Percentiles rank a stretch among this genome's conserved stretches.
Evolutionary conservation across 2,797 vertebrate species (phyloP).

Genomic region (Anisognathus igniventris): DNA sequence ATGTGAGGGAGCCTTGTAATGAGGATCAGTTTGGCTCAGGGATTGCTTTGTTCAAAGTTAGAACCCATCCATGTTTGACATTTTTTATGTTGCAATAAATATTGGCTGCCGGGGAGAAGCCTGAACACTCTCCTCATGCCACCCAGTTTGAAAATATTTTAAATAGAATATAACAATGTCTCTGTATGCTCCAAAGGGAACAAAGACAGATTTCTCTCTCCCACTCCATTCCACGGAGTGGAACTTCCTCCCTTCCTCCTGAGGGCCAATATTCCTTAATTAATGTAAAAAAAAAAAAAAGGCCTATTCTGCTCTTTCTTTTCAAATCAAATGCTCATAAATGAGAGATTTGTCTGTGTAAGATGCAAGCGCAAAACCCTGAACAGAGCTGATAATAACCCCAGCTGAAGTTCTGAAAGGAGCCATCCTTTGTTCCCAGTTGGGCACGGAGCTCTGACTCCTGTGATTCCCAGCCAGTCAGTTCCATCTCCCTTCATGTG

Average conservation of each 20-base stretch:
- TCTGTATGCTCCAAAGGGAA: not conserved
- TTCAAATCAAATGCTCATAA: not conserved
- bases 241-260: not conserved
- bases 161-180: not conserved
- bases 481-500: not conserved
- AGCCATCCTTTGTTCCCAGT: not conserved
- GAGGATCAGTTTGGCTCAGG: not conserved
- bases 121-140: not conserved
- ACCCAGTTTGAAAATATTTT: not conserved
- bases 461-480: not conserved
- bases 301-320: not conserved
- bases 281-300: not conserved
- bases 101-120: not conserved
- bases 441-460: not conserved
- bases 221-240: conserved; percentile 1
- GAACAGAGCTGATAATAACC: not conserved
- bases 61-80: not conserved
- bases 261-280: not conserved
- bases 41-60: not conserved
- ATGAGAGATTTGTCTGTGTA: not conserved
- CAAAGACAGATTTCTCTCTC: conserved; percentile 10
- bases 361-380: not conserved
- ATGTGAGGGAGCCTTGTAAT: not conserved
- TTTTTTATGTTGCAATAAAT: not conserved
- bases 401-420: not conserved